A percentile compares a stretch with the other conserved stretches of the same genome.
Conservation (phyloP, 2,797 vertebrate genomes). For the Squalus acanthias region DNA sequence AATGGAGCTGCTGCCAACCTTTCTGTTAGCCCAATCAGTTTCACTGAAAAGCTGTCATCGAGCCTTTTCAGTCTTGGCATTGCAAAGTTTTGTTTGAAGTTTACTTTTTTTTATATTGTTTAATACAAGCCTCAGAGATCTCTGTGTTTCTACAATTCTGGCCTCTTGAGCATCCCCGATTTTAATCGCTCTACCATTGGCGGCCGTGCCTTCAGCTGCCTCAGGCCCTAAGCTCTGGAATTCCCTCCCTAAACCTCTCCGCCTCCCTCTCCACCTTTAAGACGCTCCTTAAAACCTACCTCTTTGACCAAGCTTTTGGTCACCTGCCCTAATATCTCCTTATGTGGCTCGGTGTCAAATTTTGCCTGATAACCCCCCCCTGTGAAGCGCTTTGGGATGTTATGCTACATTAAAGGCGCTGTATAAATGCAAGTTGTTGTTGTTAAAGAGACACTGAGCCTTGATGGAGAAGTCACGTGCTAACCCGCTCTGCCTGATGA, state of each 20-base stretch:
- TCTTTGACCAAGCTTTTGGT: slow-evolving; percentile 17
- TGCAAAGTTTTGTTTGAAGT: slow-evolving; percentile 12
- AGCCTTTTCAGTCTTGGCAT: background rate
- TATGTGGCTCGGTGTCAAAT: background rate
- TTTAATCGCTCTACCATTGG: background rate
- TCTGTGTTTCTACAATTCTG: background rate
- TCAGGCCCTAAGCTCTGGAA: background rate
- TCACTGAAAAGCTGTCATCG: background rate
- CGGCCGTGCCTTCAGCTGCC: background rate
- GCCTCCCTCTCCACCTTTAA: background rate
- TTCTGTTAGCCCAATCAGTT: background rate
- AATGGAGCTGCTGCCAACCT: background rate
- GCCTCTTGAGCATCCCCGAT: background rate
- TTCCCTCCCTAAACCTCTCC: background rate
- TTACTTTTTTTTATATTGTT: background rate
- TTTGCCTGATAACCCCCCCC: no score
- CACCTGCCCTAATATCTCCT: background rate
- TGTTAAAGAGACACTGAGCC: background rate
- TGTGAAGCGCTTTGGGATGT: background rate
- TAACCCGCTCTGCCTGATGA: background rate
- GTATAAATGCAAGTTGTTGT: background rate
- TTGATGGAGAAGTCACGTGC: background rate
- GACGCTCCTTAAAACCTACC: background rate
- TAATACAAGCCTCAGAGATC: background rate
- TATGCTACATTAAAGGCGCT: background rate